Base-by-base conservation (phyloP, 1,140 invertebrate species). In the Leptoteleia sp. region DNA sequence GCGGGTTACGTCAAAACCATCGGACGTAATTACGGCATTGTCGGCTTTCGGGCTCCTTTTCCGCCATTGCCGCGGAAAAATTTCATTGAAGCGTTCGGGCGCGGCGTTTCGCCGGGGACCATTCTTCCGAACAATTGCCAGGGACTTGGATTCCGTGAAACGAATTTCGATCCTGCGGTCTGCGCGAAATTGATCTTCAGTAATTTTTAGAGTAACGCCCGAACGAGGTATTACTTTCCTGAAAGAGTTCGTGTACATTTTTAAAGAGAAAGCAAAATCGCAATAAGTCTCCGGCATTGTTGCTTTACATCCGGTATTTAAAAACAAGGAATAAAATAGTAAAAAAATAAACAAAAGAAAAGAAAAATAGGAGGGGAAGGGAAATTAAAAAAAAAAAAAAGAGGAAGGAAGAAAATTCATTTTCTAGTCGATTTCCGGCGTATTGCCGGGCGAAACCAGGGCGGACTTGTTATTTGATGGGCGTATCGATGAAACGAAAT, bases 51-150 rank as follows among this genome's bases (percentile, higher is more conserved):
- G 37, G 17, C 15, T 42, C 16, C 16, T n/a, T 59, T 57, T 29
- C 37, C 35, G 12, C 2, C 8, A 13, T 61, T 37, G 6, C 11
- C 9, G 12, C 33, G 9, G 19, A 47, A 40, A 61, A 61, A 50
- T 29, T 48, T 50, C 31, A 62, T 27, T 35, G 25, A 43, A 31
- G 40, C 33, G 17, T 33, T 59, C 16, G 29, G 25, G 12, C 37
- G 9, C 59, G 25, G 19, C 43, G 33, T 50, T 61, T 59, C 8
- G 12, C 43, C 31, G 35, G 31, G 40, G 45, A 25, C 61, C 35
- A 33, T 50, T 64, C 27, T 48, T n/a, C 22, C 22, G 45, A 64
- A 64, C 59, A 64, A 64, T 64, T 61, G 43, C 43, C 19, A 22
- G 35, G 6, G 35, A 38, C 55, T 50, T 29, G 19, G 42, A 64